Evolutionary conservation across 2,113 vertebrate genomes (phyloP).

Genomic region (Telmatochromis bifrenatus): DNA sequence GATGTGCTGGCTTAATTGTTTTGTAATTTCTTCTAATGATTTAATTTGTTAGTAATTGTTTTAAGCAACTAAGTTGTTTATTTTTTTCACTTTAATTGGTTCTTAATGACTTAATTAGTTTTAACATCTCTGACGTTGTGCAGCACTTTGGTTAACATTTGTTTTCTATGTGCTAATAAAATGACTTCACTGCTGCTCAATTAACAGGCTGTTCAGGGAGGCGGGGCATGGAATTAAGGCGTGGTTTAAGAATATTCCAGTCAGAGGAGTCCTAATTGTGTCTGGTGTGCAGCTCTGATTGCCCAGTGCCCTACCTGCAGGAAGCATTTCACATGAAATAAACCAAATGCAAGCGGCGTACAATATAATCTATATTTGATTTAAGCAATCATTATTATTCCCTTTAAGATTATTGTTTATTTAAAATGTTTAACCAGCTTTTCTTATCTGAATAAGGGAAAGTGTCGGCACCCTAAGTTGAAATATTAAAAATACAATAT

Average conservation of each 20-base stretch:
- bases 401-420: background rate
- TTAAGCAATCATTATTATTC: background rate
- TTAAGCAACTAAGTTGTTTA: background rate
- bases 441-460: background rate
- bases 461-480: background rate
- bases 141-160: background rate
- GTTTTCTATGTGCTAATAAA: background rate
- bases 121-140: background rate
- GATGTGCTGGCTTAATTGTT: background rate
- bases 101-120: background rate
- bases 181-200: background rate
- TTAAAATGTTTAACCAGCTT: background rate
- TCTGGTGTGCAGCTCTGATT: background rate
- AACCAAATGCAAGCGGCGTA: fast-evolving
- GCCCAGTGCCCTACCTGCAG: background rate
- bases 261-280: background rate
- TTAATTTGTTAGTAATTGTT: background rate
- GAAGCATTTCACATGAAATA: background rate
- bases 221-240: background rate
- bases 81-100: background rate
- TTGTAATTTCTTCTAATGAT: background rate
- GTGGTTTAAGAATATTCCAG: background rate
- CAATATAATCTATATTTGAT: background rate
- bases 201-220: background rate
- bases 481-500: fast-evolving